Percentiles rank a stretch among this genome's conserved stretches.
Evolutionary conservation across 2,888 invertebrate species (phyloP).

Genomic region (Cosmopolites sordidus): DNA sequence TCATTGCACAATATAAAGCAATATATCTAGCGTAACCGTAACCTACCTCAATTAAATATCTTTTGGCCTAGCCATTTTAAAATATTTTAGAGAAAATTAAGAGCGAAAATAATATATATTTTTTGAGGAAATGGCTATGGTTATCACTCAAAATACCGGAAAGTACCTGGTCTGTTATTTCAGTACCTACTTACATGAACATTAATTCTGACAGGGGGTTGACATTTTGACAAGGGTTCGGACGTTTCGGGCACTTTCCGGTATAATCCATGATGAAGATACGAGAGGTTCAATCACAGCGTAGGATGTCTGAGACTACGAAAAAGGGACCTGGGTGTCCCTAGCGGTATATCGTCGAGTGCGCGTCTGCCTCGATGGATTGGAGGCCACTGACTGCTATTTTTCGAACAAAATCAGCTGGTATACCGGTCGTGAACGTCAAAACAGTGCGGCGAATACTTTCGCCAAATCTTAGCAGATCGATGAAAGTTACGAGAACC

Average conservation of each 20-base stretch:
- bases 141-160: no score
- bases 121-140: no score
- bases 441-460: no score
- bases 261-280: constrained; percentile 27
- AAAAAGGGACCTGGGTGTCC: not conserved
- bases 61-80: no score
- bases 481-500: no score
- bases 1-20: no score
- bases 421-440: not conserved
- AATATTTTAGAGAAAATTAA: no score
- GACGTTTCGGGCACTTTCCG: constrained; percentile 28
- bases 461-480: no score
- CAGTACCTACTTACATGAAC: constrained; percentile 33
- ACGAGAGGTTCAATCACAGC: not conserved
- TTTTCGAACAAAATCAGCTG: constrained; percentile 8
- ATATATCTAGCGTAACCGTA: no score
- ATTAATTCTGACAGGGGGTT: constrained; percentile 32
- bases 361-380: not conserved
- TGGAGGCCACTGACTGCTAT: constrained; percentile 3
- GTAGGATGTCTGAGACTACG: not conserved
- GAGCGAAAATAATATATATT: no score
- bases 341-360: not conserved
- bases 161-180: no score
- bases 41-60: no score
- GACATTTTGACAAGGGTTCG: constrained; percentile 33